Base-by-base conservation (phyloP, 1,140 invertebrate genomes). In the Palaemon carinicauda region DNA sequence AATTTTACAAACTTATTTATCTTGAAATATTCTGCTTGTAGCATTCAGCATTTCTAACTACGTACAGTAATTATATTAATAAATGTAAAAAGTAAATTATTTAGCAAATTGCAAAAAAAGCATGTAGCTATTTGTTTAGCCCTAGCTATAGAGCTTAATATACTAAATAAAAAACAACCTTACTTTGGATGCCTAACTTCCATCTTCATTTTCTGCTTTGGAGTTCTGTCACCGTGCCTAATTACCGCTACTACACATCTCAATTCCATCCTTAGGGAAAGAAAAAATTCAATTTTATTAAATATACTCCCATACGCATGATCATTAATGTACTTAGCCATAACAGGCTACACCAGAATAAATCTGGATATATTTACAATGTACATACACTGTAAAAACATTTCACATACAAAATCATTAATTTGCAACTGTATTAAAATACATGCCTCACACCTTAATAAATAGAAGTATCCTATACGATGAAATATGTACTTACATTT, bases 161-260 rank as follows among this genome's bases (percentile, higher is more conserved):
- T 41, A 41, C 12, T 12, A 41, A 0, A 41, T 41, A 9, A 41
- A 5, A 1, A 41, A 0, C 0, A 75, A 50, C 93, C 93, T 93
- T 92, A 98, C 96, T 98, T 98, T 41, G 95, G 96, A 94, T 99
- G 97, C 83, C 98, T 94, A n/a, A 99, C 98, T 94, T 99, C 98
- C 90, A 99, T 98, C 92, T 99, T 99, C 98, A 99, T 99, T 92
- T 99, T 99, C 92, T 99, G 99, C 92, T 99, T 99, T 0, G 99
- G 99, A 15, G 98, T 99, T 90, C 99, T 93, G 92, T 99, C 99
- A 0, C 98, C 99, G 91, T 99, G 99, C 89, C 99, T 92, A 79
- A 99, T 99, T 0, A 99, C 96, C n/a, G 96, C 98, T 33, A 99
- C 97, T 0, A 99, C 98, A 92, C 98, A 99, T 33, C 98, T 93